These are phyloP conservation scores for Drosophila pseudoobscura DNA, from an alignment of 1,140 invertebrate species.

Conservation along the genomic window DNA sequence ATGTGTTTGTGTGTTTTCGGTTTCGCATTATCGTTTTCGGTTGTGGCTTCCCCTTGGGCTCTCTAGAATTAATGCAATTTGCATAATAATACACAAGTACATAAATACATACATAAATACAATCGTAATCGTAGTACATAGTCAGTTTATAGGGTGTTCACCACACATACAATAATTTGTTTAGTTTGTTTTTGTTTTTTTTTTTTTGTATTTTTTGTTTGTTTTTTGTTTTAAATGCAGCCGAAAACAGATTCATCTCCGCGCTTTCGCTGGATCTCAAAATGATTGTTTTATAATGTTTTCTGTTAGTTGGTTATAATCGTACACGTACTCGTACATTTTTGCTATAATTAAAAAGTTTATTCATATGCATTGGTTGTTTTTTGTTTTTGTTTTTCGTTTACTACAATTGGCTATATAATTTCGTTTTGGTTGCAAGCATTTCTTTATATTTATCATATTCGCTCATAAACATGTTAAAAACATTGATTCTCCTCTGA, in stretches of 20 bases:
- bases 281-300: constrained; percentile 50
- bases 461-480: constrained; percentile 41
- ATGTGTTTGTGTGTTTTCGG: neutral
- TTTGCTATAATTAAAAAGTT: constrained; percentile 68
- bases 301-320: constrained; percentile 40
- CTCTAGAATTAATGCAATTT: constrained; percentile 69
- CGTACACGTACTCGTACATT: constrained; percentile 22
- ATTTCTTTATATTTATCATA: constrained; percentile 40
- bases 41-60: constrained; percentile 39
- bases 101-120: constrained; percentile 75
- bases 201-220: neutral
- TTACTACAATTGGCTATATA: constrained; percentile 69
- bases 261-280: constrained; percentile 41
- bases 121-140: constrained; percentile 74
- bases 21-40: constrained; percentile 2
- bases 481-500: constrained; percentile 26
- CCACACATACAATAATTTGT: constrained; percentile 30
- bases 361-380: constrained; percentile 48
- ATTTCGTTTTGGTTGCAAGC: constrained; percentile 52
- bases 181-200: constrained; percentile 20
- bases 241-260: constrained; percentile 65
- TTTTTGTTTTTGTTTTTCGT: constrained; percentile 33
- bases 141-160: constrained; percentile 63
- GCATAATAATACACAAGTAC: constrained; percentile 69
- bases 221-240: constrained; percentile 63